phyloP scores from a whole-genome alignment of 2,113 vertebrate genomes.

The Leptosomus discolor region DNA sequence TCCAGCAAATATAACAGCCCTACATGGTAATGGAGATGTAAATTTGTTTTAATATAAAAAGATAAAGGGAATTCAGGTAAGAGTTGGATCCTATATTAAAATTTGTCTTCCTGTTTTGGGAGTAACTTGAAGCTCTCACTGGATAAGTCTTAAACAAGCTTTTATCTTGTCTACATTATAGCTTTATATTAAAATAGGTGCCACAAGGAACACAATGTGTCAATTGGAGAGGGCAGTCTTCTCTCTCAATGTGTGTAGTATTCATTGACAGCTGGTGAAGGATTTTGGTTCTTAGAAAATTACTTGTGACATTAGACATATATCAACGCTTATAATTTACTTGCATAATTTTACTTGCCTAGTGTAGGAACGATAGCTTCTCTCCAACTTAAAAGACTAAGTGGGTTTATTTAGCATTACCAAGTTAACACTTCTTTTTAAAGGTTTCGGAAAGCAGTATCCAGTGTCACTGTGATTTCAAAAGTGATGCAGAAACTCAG shows the following conservation, averaged over 20 bases:
- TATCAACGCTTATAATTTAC: background rate
- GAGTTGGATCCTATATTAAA: constrained; percentile 42
- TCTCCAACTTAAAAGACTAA: background rate
- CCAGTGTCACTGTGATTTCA: background rate
- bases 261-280: background rate
- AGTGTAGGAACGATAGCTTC: background rate
- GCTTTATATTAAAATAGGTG: background rate
- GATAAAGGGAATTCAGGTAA: constrained; percentile 60
- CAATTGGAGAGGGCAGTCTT: background rate
- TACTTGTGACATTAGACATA: background rate
- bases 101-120: background rate
- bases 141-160: background rate
- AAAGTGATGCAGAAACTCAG: background rate
- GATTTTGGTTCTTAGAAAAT: background rate
- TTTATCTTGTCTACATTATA: background rate
- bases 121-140: background rate
- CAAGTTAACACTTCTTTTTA: background rate
- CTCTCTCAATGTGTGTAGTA: background rate
- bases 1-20: constrained; percentile 76
- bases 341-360: background rate
- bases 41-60: constrained; percentile 70
- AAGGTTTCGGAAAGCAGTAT: background rate
- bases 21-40: constrained; percentile 69
- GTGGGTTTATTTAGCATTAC: background rate
- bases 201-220: background rate